phyloP scores from a whole-genome alignment of 2,113 vertebrate species.

The Anolis carolinensis region DNA sequence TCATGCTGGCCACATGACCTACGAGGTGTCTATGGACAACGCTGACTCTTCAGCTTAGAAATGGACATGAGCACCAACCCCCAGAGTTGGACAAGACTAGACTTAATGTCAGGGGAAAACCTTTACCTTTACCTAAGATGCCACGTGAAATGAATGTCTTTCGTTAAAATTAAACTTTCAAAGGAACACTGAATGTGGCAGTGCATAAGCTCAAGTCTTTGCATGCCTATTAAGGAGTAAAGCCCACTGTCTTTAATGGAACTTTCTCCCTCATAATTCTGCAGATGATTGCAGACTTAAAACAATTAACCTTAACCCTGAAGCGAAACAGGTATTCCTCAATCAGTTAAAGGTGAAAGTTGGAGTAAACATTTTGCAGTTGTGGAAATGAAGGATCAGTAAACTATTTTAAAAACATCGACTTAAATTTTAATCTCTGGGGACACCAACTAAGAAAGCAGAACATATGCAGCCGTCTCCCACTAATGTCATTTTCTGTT shows the following conservation, averaged over 20 bases:
- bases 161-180: constrained; percentile 27
- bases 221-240: neutral
- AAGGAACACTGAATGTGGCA: neutral
- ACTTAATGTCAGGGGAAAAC: no score
- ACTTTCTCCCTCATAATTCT: neutral
- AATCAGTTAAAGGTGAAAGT: neutral
- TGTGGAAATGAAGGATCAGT: neutral
- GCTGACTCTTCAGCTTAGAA: no score
- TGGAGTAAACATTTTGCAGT: neutral
- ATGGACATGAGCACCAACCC: no score
- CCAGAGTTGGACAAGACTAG: no score
- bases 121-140: no score
- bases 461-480: constrained; percentile 7
- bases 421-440: neutral
- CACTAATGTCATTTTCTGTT: constrained; percentile 4
- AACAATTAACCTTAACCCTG: neutral
- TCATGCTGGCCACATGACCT: no score
- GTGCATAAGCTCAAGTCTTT: neutral
- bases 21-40: no score
- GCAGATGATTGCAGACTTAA: neutral
- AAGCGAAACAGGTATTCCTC: neutral
- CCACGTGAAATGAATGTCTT: neutral
- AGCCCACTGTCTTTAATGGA: neutral
- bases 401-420: neutral
- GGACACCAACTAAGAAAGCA: neutral